Conservation (phyloP, 2,888 invertebrate species). For the Xanthorhoe spadicearia region DNA sequence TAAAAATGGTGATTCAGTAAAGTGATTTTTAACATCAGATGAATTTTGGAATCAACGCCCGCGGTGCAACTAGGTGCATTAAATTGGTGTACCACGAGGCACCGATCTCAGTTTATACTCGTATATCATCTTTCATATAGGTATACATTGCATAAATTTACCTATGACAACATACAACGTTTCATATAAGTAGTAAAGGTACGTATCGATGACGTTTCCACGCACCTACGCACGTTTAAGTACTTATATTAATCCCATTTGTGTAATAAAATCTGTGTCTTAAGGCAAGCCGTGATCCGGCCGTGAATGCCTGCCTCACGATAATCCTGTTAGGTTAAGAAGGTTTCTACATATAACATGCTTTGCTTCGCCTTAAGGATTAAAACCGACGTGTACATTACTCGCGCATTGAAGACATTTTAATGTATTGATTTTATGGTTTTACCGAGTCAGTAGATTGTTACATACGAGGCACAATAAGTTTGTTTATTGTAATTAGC, state of each 20-base stretch:
- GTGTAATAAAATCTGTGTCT: constrained; percentile 84
- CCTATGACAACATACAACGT: too few species aligned
- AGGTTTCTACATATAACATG: constrained; percentile 89
- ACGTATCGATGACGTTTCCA: constrained; percentile 3
- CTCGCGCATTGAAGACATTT: constrained; percentile 50
- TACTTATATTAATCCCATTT: constrained; percentile 82
- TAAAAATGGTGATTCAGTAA: too few species aligned
- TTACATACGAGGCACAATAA: neutral
- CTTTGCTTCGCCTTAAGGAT: constrained; percentile 88
- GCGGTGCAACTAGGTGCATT: too few species aligned
- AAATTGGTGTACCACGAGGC: too few species aligned
- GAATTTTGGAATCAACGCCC: too few species aligned
- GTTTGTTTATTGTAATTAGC: neutral
- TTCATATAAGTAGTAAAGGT: neutral
- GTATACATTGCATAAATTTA: too few species aligned
- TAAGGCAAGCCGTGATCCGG: constrained; percentile 83
- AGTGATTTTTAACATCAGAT: too few species aligned
- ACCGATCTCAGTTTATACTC: too few species aligned
- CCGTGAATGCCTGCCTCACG: constrained; percentile 86
- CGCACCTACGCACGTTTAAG: constrained; percentile 52
- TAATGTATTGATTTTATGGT: constrained; percentile 51
- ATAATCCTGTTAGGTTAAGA: constrained; percentile 90
- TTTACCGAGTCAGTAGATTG: constrained; percentile 13
- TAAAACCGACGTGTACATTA: constrained; percentile 81
- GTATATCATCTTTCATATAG: too few species aligned